These are phyloP conservation scores for Drosophila koepferae DNA, from an alignment of 2,888 invertebrate genomes.

Conservation along the genomic window DNA sequence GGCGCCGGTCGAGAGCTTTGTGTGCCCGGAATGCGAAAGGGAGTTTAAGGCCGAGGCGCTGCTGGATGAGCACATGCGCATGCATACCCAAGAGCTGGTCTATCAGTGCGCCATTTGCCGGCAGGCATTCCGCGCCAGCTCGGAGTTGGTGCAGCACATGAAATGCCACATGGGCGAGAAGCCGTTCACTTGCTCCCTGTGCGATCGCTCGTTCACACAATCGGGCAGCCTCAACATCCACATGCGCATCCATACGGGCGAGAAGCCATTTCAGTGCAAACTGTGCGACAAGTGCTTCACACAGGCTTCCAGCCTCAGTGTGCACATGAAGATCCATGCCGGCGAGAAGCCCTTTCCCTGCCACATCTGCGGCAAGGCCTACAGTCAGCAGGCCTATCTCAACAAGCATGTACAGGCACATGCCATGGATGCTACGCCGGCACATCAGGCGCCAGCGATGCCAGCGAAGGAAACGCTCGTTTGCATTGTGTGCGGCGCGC, in stretches of 20 bases:
- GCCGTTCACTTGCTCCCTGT: slow-evolving; percentile 85
- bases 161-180: slow-evolving; percentile 85
- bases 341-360: slow-evolving; percentile 83
- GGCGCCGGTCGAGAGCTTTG: slow-evolving; percentile 79
- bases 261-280: slow-evolving; percentile 85
- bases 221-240: slow-evolving; percentile 85
- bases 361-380: slow-evolving; percentile 83
- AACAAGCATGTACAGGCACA: slow-evolving; percentile 83
- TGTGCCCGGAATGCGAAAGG: slow-evolving; percentile 84
- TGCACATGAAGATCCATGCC: slow-evolving; percentile 85
- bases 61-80: slow-evolving; percentile 84
- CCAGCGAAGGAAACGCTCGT: slow-evolving; percentile 72
- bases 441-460: slow-evolving; percentile 1
- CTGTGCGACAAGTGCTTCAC: slow-evolving; percentile 85
- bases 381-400: slow-evolving; percentile 84
- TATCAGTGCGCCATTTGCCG: slow-evolving; percentile 85
- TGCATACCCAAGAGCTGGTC: slow-evolving; percentile 84
- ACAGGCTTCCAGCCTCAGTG: slow-evolving; percentile 84
- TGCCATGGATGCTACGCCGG: slow-evolving; percentile 54
- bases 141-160: slow-evolving; percentile 85
- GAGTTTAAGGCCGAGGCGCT: slow-evolving; percentile 84
- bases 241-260: slow-evolving; percentile 85
- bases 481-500: slow-evolving; percentile 83
- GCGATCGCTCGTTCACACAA: slow-evolving; percentile 85
- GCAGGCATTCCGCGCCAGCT: slow-evolving; percentile 83